Evolutionary conservation across 1,140 invertebrate genomes (phyloP).

Genomic region (Hylaeus anthracinus): DNA sequence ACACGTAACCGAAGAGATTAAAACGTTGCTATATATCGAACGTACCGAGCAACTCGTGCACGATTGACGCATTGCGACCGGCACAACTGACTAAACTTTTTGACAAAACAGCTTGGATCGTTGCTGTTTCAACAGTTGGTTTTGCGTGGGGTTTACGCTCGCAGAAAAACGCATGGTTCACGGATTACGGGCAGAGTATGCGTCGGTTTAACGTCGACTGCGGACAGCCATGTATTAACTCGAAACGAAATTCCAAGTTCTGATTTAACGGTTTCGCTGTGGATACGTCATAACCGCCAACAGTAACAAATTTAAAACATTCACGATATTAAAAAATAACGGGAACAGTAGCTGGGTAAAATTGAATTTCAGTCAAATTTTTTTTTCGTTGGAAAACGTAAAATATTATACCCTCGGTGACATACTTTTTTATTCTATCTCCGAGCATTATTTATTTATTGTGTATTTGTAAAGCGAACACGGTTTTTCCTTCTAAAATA

Average conservation of each 20-base stretch:
- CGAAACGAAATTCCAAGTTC: not conserved
- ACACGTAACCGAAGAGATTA: not conserved
- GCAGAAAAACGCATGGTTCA: conserved; percentile 10
- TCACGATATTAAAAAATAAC: not conserved
- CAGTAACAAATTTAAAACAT: not conserved
- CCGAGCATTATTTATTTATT: no score
- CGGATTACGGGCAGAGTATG: not conserved
- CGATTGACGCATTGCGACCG: not conserved
- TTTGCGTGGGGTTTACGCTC: conserved; percentile 6
- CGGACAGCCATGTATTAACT: conserved; percentile 17
- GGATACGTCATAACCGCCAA: not conserved
- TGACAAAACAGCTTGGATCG: not conserved
- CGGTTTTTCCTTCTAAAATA: no score
- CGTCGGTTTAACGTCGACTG: conserved; percentile 12
- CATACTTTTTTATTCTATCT: no score
- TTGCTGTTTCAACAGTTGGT: conserved; percentile 18
- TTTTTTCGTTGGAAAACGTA: not conserved
- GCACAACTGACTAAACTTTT: not conserved
- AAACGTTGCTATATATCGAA: not conserved
- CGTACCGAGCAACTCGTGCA: no score
- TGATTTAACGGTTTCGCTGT: conserved; percentile 2
- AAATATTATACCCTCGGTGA: no score
- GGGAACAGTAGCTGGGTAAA: not conserved
- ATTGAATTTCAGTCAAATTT: not conserved
- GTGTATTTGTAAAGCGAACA: no score